A percentile compares a stretch with the other conserved stretches of the same genome.
These are phyloP conservation scores for Coracias cyanogaster DNA, from an alignment of 2,797 vertebrate genomes.

Conservation along the genomic window DNA sequence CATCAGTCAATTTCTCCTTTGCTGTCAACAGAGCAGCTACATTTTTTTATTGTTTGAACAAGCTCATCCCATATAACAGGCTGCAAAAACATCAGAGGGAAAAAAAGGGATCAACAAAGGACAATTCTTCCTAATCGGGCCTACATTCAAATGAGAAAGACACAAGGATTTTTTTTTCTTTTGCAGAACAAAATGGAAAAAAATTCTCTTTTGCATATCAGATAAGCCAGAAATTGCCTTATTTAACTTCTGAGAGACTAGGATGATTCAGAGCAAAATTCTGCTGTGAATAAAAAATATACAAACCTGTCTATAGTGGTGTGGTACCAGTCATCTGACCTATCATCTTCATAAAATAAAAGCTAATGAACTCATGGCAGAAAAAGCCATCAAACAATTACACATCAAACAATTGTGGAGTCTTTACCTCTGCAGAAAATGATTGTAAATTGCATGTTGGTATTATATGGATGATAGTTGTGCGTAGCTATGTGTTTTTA, in stretches of 20 bases:
- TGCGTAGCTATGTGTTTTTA: constrained; percentile 25
- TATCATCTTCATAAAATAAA: constrained; percentile 39
- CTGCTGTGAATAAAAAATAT: constrained; percentile 5
- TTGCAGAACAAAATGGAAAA: not conserved
- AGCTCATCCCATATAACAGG: constrained; percentile 56
- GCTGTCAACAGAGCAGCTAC: constrained; percentile 73
- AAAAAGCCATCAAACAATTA: constrained; percentile 27
- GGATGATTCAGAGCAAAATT: constrained; percentile 25
- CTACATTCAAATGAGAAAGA: not conserved
- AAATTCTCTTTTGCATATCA: constrained; percentile 22
- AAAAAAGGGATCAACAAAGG: constrained; percentile 23
- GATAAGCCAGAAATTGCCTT: constrained; percentile 40
- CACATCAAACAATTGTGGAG: constrained; percentile 16
- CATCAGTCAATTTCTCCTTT: constrained; percentile 79
- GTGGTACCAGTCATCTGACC: constrained; percentile 27
- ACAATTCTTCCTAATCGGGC: not conserved
- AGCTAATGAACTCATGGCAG: constrained; percentile 53
- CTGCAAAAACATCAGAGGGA: constrained; percentile 47
- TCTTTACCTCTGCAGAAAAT: constrained; percentile 27
- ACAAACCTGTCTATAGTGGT: not conserved
- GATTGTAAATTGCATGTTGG: constrained; percentile 23
- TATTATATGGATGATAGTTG: not conserved
- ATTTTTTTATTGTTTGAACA: constrained; percentile 74
- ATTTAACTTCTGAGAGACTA: constrained; percentile 44
- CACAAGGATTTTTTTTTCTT: not conserved